phyloP scores from a whole-genome alignment of 2,888 invertebrate genomes.

The Ormyrus thymus region DNA sequence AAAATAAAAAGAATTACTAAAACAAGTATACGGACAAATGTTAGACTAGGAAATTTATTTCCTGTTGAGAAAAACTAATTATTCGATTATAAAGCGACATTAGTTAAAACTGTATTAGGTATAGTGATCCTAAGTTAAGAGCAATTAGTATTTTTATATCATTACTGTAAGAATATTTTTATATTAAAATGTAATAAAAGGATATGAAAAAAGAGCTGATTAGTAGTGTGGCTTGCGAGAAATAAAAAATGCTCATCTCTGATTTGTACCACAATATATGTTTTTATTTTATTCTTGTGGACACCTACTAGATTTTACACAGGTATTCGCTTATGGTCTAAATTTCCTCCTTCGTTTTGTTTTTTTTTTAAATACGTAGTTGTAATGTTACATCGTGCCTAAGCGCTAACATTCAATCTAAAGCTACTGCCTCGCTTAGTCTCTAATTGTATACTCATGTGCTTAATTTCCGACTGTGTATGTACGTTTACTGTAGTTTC shows the following conservation, averaged over 20 bases:
- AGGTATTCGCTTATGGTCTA: conserved; percentile 73
- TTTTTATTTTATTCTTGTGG: conserved; percentile 75
- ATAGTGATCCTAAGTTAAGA: no score
- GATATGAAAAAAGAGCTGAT: no score
- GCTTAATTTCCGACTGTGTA: conserved; percentile 67
- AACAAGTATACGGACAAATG: background rate
- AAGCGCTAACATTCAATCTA: conserved; percentile 74
- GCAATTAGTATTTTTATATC: conserved; percentile 6
- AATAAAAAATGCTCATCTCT: conserved; percentile 58
- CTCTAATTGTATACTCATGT: conserved; percentile 74
- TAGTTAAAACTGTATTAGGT: no score
- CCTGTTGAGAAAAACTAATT: background rate
- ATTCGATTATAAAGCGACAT: background rate
- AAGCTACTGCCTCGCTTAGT: conserved; percentile 71
- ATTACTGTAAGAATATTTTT: no score
- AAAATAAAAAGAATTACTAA: conserved; percentile 1
- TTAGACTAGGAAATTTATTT: background rate
- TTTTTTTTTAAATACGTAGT: conserved; percentile 71
- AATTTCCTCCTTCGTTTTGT: conserved; percentile 61
- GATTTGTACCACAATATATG: conserved; percentile 75
- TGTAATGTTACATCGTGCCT: conserved; percentile 73
- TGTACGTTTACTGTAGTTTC: conserved; percentile 67
- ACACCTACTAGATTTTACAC: conserved; percentile 75
- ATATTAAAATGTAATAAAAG: no score
- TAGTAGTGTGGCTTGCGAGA: background rate